Percentiles rank a stretch among this genome's conserved stretches.
phyloP scores from a whole-genome alignment of 23 tunicate genomes.

The Botrylloides violaceus region DNA sequence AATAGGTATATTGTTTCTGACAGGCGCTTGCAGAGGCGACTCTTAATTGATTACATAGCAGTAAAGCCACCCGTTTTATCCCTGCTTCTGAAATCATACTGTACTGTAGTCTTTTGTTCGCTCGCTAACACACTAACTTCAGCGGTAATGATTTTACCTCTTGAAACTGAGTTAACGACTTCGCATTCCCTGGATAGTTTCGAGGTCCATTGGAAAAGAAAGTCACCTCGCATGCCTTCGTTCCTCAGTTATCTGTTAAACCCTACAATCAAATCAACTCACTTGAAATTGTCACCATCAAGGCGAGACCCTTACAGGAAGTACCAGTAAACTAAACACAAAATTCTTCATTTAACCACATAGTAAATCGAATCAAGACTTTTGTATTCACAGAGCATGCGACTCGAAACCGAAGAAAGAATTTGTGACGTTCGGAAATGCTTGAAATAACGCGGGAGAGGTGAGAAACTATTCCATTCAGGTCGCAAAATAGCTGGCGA shows the following conservation, averaged over 20 bases:
- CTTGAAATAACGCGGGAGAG: not conserved
- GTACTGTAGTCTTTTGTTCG: too few species aligned
- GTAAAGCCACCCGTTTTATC: too few species aligned
- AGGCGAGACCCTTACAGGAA: not conserved
- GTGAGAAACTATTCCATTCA: not conserved
- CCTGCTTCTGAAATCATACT: too few species aligned
- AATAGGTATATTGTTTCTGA: too few species aligned
- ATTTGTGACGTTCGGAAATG: not conserved
- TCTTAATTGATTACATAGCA: too few species aligned
- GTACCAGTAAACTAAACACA: not conserved
- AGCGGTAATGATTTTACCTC: too few species aligned
- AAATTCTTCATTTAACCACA: not conserved
- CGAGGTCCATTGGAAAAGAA: not conserved
- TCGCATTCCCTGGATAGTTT: not conserved
- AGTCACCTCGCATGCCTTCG: not conserved
- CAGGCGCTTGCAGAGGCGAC: too few species aligned
- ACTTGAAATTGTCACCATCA: constrained; percentile 2
- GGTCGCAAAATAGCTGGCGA: not conserved
- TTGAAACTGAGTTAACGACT: not conserved
- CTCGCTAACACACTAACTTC: too few species aligned
- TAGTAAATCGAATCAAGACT: not conserved
- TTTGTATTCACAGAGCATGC: not conserved
- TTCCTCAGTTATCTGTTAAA: not conserved
- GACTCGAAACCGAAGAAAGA: not conserved
- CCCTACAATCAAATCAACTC: not conserved